Base-by-base conservation (phyloP, 2,113 vertebrate genomes). In the Pithys albifrons region DNA sequence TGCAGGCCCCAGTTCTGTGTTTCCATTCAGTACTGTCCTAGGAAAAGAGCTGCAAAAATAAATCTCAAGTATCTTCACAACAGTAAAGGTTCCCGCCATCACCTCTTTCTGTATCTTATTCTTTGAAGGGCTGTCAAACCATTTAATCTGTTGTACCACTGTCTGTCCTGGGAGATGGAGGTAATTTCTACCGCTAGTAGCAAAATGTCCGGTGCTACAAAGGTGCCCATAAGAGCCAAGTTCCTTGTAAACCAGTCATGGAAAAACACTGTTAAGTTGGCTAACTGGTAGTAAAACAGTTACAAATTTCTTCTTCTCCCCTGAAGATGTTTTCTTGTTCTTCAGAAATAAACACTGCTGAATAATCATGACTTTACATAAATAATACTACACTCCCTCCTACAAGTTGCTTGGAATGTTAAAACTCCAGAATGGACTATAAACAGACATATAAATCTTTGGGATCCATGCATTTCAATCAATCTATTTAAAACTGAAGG, bases 311-410 rank as follows among this genome's bases (percentile, higher is more conserved):
- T 95, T 93, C 70, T 64, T 93, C 55, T 93, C 75, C 71, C 54
- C 76, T 37, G 57, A 84, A 95, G 57, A 55, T 18, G 8, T 85
- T 93, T 91, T 75, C 90, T 93, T 96, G 62, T 61, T 96, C 31
- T 93, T 97, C 83, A 92, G 83, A 79, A 95, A 96, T 81, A 93
- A 97, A 94, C 80, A 89, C 72, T 72, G 65, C 70, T 93, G 95
- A 95, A 93, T 97, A 96, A 94, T 88, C 86, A 89, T 91, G 92
- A 62, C 69, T 92, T 89, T 92, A 77, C 91, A 89, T 94, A 92
- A 92, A 95, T 94, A 95, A 96, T 92, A 95, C 71, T 92, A 95
- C 71, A 79, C 62, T 88, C 54, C 91, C 46, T 90, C 90, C 82
- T 88, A 77, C 69, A 83, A 87, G 79, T 76, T 92, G 69, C 77